phyloP scores from a whole-genome alignment of 2,797 vertebrate genomes.

The Danio albolineatus region DNA sequence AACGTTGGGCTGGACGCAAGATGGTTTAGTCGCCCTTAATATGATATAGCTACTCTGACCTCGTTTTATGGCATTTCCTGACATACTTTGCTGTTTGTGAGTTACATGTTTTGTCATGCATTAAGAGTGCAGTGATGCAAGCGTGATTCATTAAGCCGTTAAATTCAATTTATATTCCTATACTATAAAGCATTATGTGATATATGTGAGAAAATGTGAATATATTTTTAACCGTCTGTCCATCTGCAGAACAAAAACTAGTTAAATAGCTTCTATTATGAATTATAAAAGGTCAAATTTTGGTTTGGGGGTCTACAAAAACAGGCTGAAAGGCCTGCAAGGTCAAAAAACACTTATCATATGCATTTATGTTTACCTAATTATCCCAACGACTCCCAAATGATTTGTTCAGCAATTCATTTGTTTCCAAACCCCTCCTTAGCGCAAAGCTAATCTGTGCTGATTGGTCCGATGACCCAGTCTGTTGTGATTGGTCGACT shows the following conservation, averaged over 20 bases:
- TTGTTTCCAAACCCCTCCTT: too few species aligned
- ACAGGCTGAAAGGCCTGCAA: too few species aligned
- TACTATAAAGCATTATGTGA: neutral
- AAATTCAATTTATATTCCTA: neutral
- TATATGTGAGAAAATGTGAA: neutral
- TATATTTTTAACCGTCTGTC: constrained; percentile 10
- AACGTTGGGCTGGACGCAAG: neutral
- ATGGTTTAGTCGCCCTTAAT: neutral
- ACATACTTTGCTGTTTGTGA: constrained; percentile 4
- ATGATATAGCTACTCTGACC: neutral
- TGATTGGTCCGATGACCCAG: too few species aligned
- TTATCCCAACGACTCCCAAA: too few species aligned
- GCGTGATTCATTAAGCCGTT: neutral
- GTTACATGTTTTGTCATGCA: neutral
- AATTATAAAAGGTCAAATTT: too few species aligned
- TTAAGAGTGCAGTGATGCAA: neutral
- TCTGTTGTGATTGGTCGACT: too few species aligned
- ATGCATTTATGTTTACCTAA: too few species aligned
- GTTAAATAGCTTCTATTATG: too few species aligned
- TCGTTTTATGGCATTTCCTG: neutral
- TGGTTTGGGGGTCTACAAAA: too few species aligned
- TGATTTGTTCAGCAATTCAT: too few species aligned
- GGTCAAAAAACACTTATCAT: too few species aligned
- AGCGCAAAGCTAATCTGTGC: too few species aligned
- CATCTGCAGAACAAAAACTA: constrained; percentile 3